phyloP scores from a whole-genome alignment of 2,113 vertebrate species.

The Bagarius yarrelli region DNA sequence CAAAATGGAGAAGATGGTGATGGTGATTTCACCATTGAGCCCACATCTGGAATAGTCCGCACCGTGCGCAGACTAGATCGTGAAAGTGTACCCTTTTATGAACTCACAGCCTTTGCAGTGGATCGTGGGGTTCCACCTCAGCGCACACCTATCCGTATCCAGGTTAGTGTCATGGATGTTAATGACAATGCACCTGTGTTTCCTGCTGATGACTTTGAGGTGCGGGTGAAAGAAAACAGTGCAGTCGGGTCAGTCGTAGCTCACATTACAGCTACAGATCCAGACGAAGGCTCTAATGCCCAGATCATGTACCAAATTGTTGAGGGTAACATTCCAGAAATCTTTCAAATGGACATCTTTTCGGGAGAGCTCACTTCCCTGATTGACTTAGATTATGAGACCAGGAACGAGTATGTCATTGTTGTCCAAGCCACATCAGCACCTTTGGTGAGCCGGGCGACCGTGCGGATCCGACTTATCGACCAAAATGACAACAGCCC shows the following conservation, averaged over 20 bases:
- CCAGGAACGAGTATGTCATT: slow-evolving; percentile 86
- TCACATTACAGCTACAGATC: slow-evolving; percentile 91
- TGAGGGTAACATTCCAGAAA: slow-evolving; percentile 96
- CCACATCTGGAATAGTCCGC: slow-evolving; percentile 94
- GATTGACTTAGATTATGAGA: slow-evolving; percentile 95
- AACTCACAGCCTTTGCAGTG: slow-evolving; percentile 91
- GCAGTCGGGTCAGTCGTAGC: slow-evolving; percentile 93
- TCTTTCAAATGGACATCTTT: slow-evolving; percentile 99
- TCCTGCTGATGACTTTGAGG: slow-evolving; percentile 92
- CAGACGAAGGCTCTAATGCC: slow-evolving; percentile 91
- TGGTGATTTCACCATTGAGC: slow-evolving; percentile 97
- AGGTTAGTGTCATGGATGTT: slow-evolving; percentile 91
- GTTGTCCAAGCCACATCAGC: slow-evolving; percentile 98
- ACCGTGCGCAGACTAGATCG: slow-evolving; percentile 89
- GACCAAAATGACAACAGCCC: slow-evolving; percentile 98
- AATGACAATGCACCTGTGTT: slow-evolving; percentile 97
- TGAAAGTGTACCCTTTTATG: slow-evolving; percentile 87
- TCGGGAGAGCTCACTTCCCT: slow-evolving; percentile 96
- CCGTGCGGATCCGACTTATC: slow-evolving; percentile 84
- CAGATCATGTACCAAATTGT: slow-evolving; percentile 99
- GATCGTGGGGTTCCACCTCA: slow-evolving; percentile 91
- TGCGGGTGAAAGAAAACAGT: slow-evolving; percentile 95
- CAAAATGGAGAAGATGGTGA: slow-evolving; percentile 97
- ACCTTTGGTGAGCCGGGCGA: slow-evolving; percentile 93
- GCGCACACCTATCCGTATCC: slow-evolving; percentile 89